These are phyloP conservation scores for Heliothis subflexa DNA, from an alignment of 1,140 invertebrate species.

Conservation along the genomic window DNA sequence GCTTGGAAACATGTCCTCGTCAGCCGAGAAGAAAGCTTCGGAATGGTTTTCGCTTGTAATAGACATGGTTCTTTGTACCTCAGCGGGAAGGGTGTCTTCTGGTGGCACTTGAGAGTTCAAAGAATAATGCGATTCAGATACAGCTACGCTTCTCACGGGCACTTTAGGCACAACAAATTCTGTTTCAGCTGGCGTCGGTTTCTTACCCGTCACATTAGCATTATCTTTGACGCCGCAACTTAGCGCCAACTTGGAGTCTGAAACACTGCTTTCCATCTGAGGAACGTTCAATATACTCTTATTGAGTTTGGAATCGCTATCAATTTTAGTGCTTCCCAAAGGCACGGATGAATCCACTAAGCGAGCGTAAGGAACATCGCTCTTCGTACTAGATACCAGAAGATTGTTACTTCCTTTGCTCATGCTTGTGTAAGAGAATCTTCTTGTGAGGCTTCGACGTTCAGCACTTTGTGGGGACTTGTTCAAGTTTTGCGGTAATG, in stretches of 20 bases:
- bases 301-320: constrained; percentile 92
- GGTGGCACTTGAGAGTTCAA: constrained; percentile 86
- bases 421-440: constrained; percentile 89
- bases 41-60: constrained; percentile 96
- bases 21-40: constrained; percentile 96
- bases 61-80: constrained; percentile 93
- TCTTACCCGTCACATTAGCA: constrained; percentile 61
- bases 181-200: constrained; percentile 66
- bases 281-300: constrained; percentile 86
- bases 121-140: constrained; percentile 88
- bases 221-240: constrained; percentile 79
- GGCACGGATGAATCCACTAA: constrained; percentile 88
- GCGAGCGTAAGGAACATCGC: constrained; percentile 93
- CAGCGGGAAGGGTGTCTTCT: constrained; percentile 84
- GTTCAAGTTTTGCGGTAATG: constrained; percentile 75
- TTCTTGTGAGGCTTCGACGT: constrained; percentile 85
- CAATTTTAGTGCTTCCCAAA: constrained; percentile 88
- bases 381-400: constrained; percentile 80
- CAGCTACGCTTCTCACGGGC: constrained; percentile 81
- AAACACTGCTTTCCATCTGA: constrained; percentile 91
- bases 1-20: constrained; percentile 92
- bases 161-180: constrained; percentile 75
- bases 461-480: constrained; percentile 81
- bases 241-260: constrained; percentile 92
- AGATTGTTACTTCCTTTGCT: constrained; percentile 81